A percentile compares a stretch with the other conserved stretches of the same genome.
phyloP scores from a whole-genome alignment of 2,888 invertebrate species.

The Neoaliturus tenellus region DNA sequence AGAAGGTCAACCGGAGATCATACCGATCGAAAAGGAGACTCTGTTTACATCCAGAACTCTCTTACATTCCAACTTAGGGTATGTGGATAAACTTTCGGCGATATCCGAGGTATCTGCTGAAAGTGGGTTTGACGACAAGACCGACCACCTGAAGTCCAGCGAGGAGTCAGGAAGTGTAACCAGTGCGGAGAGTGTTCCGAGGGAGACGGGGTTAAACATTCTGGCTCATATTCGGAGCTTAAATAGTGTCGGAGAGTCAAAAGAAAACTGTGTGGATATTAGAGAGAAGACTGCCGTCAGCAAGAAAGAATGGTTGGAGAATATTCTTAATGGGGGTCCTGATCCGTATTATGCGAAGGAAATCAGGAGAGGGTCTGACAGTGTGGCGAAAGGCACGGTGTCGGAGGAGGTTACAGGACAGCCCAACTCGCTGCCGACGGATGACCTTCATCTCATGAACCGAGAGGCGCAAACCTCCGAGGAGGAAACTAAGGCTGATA shows the following conservation, averaged over 20 bases:
- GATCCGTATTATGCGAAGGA: constrained; percentile 15
- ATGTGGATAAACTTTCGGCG: constrained; percentile 37
- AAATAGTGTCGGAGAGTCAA: not conserved
- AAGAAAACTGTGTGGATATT: not conserved
- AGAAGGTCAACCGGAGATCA: not conserved
- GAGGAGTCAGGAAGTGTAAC: constrained; percentile 26
- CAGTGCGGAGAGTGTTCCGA: not conserved
- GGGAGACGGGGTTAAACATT: constrained; percentile 19
- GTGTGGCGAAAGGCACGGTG: not conserved
- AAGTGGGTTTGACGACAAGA: constrained; percentile 33
- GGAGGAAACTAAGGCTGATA: not conserved
- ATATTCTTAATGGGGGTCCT: constrained; percentile 2
- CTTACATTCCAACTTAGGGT: constrained; percentile 27
- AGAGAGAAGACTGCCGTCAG: constrained; percentile 33
- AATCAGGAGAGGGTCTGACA: not conserved
- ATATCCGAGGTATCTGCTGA: constrained; percentile 39
- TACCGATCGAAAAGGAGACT: constrained; percentile 32
- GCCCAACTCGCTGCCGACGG: constrained; percentile 3
- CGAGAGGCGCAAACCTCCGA: constrained; percentile 1
- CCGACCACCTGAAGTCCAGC: not conserved
- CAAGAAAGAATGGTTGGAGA: constrained; percentile 36
- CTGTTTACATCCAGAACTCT: constrained; percentile 18
- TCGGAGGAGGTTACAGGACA: not conserved
- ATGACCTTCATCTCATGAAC: constrained; percentile 49
- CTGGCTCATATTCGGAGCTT: constrained; percentile 35